Base-by-base conservation (phyloP, 2,113 vertebrate species). In the Penelope pileata region DNA sequence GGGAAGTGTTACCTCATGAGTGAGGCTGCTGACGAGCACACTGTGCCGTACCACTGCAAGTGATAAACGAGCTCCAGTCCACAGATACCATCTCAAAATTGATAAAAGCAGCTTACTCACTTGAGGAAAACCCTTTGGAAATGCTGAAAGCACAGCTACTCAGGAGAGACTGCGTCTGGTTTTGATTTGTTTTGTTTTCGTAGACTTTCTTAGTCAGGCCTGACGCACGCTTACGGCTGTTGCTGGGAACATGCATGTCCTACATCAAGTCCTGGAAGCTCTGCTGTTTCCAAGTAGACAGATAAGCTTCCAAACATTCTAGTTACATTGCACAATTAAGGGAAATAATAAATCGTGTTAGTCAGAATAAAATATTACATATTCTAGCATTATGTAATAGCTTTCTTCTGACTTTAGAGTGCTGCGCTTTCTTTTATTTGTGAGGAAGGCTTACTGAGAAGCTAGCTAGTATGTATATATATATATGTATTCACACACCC, bases 381-480 rank as follows among this genome's bases (percentile, higher is more conserved):
- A 32, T 26, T 68, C 53, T 18, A 32, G 24, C 47, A 22, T 60
- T 83, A 32, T 67, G 4, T 56, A 74, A 29, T 2, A 32, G 62
- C 40, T 81, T 66, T 42, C 5, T 30, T 63, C 74, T 56, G 11
- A 42, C 79, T 63, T 79, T 6, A 30, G 43, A 2, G 15, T 43
- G 23, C 34, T 74, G 16, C 30, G 4, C 74, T 60, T 64, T 29
- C 56, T 73, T 51, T 34, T 38, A 21, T 56, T 82, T 79, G 34
- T 63, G 64, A 51, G 12, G 48, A 73, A 45, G 43, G 17, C 29
- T 83, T 34, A 15, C 62, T 16, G 66, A 59, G 32, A 76, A 53
- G 10, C 2, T 16, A 60, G 85, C 38, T 42, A 10, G 47, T 43
- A 23, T 0, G n/a, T n/a, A n/a, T n/a, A n/a, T n/a, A n/a, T n/a